phyloP scores from a whole-genome alignment of 2,888 invertebrate genomes.

The Epistrophella euchroma region DNA sequence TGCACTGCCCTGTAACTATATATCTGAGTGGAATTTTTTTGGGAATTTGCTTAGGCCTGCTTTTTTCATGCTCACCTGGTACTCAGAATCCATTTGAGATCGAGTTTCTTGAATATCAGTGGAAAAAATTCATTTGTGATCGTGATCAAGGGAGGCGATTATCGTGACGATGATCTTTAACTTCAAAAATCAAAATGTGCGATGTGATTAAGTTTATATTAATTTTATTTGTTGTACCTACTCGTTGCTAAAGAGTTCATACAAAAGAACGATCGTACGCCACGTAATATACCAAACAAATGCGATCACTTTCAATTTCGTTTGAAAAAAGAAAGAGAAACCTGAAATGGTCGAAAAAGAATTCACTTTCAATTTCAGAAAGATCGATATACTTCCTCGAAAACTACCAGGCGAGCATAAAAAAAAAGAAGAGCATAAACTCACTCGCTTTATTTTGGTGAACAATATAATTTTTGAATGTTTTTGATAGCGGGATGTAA shows the following conservation, averaged over 20 bases:
- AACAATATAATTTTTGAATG: slow-evolving; percentile 23
- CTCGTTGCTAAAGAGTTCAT: neutral
- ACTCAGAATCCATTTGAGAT: slow-evolving; percentile 52
- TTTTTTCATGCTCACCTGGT: slow-evolving; percentile 48
- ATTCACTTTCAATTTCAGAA: slow-evolving; percentile 68
- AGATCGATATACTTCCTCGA: slow-evolving; percentile 73
- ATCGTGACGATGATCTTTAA: neutral
- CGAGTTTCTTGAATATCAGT: slow-evolving; percentile 51
- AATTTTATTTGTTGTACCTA: neutral
- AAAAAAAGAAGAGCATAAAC: neutral
- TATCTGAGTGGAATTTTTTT: slow-evolving; percentile 19
- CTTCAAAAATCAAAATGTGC: neutral
- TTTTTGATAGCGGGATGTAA: neutral
- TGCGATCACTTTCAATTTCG: slow-evolving; percentile 63
- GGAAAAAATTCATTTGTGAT: slow-evolving; percentile 2
- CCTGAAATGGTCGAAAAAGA: neutral
- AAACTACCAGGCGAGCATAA: slow-evolving; percentile 55
- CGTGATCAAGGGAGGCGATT: slow-evolving; percentile 7
- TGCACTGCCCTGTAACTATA: too few relatives aligned
- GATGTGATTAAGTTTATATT: neutral
- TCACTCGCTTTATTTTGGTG: neutral
- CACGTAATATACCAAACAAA: too few relatives aligned
- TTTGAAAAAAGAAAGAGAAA: slow-evolving; percentile 37
- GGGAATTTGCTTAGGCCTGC: neutral
- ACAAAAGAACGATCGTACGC: neutral